Evolutionary conservation across 2,113 vertebrate genomes (phyloP).

Genomic region (Gymnobelideus leadbeateri): DNA sequence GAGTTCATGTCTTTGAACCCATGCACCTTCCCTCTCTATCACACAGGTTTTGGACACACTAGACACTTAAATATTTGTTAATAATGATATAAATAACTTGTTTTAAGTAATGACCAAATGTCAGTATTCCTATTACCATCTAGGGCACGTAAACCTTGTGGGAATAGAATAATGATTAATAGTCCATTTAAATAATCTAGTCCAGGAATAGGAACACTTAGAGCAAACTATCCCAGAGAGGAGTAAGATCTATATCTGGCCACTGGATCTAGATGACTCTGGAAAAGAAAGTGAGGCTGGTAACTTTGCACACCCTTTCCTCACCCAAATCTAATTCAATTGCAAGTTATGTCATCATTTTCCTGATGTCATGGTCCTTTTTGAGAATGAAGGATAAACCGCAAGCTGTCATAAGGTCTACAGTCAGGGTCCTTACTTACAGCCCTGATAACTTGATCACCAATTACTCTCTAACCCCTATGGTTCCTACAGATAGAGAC

Average conservation of each 20-base stretch:
- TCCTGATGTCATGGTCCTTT: too few species aligned
- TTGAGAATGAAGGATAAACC: too few species aligned
- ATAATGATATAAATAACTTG: not conserved
- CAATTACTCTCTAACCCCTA: too few species aligned
- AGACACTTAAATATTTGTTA: not conserved
- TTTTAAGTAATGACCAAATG: not conserved
- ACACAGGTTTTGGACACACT: not conserved
- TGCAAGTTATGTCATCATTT: too few species aligned
- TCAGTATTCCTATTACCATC: not conserved
- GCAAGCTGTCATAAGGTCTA: not conserved
- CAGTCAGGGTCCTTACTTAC: not conserved
- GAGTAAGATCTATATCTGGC: too few species aligned
- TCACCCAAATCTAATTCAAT: too few species aligned
- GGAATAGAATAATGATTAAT: not conserved
- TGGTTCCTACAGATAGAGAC: not conserved
- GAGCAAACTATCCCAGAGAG: not conserved
- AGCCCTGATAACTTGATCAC: not conserved
- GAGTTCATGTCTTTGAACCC: not conserved
- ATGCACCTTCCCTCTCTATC: not conserved
- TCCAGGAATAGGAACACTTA: not conserved
- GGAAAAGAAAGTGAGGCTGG: too few species aligned
- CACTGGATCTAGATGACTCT: too few species aligned
- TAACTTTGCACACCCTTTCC: too few species aligned
- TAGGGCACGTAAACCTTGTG: not conserved
- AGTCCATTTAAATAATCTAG: not conserved